A percentile compares a stretch with the other conserved stretches of the same genome.
Conservation (phyloP, 30 jellyfish, hydroid and myxozoan genomes). For the Pelagia noctiluca region DNA sequence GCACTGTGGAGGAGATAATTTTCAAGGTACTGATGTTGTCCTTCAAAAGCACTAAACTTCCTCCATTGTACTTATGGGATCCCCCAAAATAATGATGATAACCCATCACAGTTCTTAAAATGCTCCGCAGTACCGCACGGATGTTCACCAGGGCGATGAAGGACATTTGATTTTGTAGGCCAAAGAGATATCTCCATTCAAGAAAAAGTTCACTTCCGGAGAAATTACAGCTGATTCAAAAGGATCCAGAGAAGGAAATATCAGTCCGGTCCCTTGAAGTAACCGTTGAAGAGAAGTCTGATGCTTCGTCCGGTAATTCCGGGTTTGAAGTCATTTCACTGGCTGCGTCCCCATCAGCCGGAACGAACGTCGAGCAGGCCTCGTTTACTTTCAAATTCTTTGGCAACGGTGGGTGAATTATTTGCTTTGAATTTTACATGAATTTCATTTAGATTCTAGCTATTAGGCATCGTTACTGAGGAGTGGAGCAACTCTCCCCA, state of each 20-base stretch:
- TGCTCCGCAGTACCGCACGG: background rate
- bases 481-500: too few relatives aligned
- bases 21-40: constrained; percentile 23
- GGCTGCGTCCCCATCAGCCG: background rate
- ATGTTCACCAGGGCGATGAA: too few relatives aligned
- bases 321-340: constrained; percentile 39
- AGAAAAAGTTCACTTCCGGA: constrained; percentile 65
- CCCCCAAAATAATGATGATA: background rate
- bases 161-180: too few relatives aligned
- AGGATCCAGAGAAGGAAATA: background rate
- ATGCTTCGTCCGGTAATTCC: constrained; percentile 48
- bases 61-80: constrained; percentile 1
- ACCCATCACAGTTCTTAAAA: background rate
- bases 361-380: constrained; percentile 7
- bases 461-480: too few relatives aligned
- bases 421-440: too few relatives aligned
- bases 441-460: too few relatives aligned
- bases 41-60: too few relatives aligned
- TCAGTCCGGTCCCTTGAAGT: constrained; percentile 21
- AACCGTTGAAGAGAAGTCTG: constrained; percentile 35
- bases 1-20: too few relatives aligned
- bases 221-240: background rate
- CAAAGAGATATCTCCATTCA: too few relatives aligned
- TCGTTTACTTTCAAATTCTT: constrained; percentile 47
- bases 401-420: constrained; percentile 33